Base-by-base conservation (phyloP, 2,797 vertebrate species). In the Chelon auratus region DNA sequence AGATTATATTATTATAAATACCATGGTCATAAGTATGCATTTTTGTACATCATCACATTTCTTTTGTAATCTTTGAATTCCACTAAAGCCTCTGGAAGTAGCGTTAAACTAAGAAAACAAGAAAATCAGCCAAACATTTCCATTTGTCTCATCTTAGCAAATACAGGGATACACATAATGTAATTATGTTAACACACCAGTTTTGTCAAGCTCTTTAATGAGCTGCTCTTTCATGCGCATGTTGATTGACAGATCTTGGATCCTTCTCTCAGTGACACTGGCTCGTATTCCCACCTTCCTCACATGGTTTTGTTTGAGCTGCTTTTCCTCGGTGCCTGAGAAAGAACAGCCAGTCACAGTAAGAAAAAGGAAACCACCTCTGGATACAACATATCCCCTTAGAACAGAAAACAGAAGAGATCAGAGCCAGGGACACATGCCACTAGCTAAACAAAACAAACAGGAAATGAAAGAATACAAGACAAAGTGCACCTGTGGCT, bases 181-280 rank as follows among this genome's bases (percentile, higher is more conserved):
- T 30, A 48, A 39, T 51, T 3, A 42, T 33, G 22, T 26, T 45
- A 55, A 64, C 77, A 89, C 91, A 97, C 96, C 95, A 88, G 95
- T 97, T 94, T 93, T 96, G 73, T 95, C 84, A 72, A 97, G 90
- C 55, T 96, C 95, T 91, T 94, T 95, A 81, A 96, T 95, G 52
- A 97, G 95, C 70, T 96, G 94, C 82, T 97, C 95, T 81, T 97
- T 97, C 93, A 96, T 94, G 79, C 78, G 92, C 82, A 97, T 96
- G 82, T 93, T 96, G 87, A 96, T 84, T n/a, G 93, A 91, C 82
- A 97, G 94, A 78, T 95, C 95, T 75, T 89, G 94, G 86, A 96
- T 95, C 85, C 92, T 96, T 87, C 92, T 95, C 75, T 95, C 88
- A 30, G 90, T 84, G 62, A 91, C 81, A 37, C 81, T 86, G 33